Evolutionary conservation across 2,888 invertebrate genomes (phyloP).

Genomic region (Amblyteles armatorius): DNA sequence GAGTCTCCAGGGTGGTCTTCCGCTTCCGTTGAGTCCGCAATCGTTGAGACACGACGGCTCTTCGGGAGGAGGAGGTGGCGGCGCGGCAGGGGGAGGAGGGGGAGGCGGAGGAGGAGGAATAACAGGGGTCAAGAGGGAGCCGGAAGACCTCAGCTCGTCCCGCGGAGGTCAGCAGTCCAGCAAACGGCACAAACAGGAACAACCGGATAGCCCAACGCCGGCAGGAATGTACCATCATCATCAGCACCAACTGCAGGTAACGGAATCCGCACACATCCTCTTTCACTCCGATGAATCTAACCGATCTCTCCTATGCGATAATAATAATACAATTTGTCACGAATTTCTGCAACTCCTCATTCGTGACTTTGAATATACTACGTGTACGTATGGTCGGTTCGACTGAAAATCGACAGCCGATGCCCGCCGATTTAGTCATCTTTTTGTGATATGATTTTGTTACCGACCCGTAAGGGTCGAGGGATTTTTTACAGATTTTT

Average conservation of each 20-base stretch:
- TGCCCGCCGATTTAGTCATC: too few relatives aligned
- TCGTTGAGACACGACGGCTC: slow-evolving; percentile 81
- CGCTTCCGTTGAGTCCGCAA: slow-evolving; percentile 83
- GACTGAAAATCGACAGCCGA: not conserved
- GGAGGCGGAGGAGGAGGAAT: slow-evolving; percentile 78
- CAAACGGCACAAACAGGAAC: slow-evolving; percentile 80
- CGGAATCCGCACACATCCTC: slow-evolving; percentile 24
- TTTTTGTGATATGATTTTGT: too few relatives aligned
- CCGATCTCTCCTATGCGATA: slow-evolving; percentile 10
- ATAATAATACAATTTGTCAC: not conserved
- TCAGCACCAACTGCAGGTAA: slow-evolving; percentile 83
- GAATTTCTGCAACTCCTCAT: slow-evolving; percentile 1
- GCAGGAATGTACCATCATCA: slow-evolving; percentile 84
- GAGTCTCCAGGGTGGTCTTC: slow-evolving; percentile 85
- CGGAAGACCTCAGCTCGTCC: slow-evolving; percentile 90
- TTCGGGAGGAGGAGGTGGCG: slow-evolving; percentile 74
- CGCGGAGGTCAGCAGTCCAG: slow-evolving; percentile 80
- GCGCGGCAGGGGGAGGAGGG: slow-evolving; percentile 75
- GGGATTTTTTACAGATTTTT: too few relatives aligned
- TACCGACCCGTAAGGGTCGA: too few relatives aligned
- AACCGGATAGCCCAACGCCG: slow-evolving; percentile 83
- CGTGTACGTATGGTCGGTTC: not conserved
- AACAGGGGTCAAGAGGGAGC: slow-evolving; percentile 90
- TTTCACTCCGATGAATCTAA: not conserved
- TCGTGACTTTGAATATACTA: not conserved